These are phyloP conservation scores for Nomada flava DNA, from an alignment of 2,888 invertebrate species.

Conservation along the genomic window DNA sequence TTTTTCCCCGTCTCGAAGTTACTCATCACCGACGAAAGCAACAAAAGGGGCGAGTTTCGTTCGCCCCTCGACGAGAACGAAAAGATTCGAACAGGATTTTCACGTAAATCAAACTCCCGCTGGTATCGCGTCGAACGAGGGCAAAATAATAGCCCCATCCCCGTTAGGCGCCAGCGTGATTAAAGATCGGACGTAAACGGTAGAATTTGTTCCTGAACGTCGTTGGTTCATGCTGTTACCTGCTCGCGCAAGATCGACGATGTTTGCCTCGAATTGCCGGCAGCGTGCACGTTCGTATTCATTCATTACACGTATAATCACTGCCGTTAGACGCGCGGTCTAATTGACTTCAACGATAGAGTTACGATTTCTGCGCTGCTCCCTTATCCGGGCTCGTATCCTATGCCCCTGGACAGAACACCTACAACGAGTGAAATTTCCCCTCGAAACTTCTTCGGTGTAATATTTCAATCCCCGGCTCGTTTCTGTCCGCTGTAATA, in stretches of 20 bases:
- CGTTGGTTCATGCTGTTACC: neutral
- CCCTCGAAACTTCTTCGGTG: too few relatives aligned
- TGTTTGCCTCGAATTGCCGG: conserved; percentile 32
- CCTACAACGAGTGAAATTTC: too few relatives aligned
- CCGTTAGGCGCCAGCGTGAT: conserved; percentile 55
- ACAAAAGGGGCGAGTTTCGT: conserved; percentile 18
- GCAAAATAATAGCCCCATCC: conserved; percentile 35
- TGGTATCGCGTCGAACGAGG: conserved; percentile 5
- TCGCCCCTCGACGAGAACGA: neutral
- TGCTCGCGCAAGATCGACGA: conserved; percentile 42
- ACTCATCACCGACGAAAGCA: neutral
- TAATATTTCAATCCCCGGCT: too few relatives aligned
- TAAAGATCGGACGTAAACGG: conserved; percentile 44
- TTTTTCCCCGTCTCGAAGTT: neutral
- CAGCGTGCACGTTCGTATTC: conserved; percentile 23
- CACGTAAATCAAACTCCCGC: neutral
- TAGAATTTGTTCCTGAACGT: conserved; percentile 35
- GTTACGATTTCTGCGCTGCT: conserved; percentile 33
- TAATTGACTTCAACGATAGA: conserved; percentile 47
- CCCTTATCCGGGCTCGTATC: conserved; percentile 16
- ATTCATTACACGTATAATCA: conserved; percentile 51
- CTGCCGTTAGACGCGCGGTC: conserved; percentile 37
- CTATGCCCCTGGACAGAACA: neutral
- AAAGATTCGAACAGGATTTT: neutral
- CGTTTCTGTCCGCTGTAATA: neutral